Evolutionary conservation across 92 coral and sea anemone genomes (phyloP).

Genomic region (Isaurus tuberculatus): DNA sequence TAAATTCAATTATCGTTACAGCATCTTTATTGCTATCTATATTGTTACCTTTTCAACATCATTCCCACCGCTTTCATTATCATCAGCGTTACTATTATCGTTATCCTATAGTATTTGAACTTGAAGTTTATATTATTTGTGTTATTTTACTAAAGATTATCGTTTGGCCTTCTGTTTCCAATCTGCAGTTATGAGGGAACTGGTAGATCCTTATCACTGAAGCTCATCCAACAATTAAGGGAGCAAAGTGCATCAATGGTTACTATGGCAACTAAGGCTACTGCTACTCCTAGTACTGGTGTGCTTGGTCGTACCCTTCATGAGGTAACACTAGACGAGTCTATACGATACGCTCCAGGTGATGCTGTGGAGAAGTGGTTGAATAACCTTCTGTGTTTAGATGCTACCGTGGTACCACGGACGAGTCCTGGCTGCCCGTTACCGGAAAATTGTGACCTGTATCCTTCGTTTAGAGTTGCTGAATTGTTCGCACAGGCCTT

Average conservation of each 20-base stretch:
- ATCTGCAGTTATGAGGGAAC: slow-evolving; percentile 91
- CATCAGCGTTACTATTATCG: no score
- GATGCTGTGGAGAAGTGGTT: slow-evolving; percentile 94
- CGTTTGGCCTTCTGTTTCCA: not conserved
- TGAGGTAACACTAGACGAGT: slow-evolving; percentile 86
- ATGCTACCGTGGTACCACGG: slow-evolving; percentile 89
- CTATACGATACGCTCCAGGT: slow-evolving; percentile 93
- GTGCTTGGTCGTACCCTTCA: slow-evolving; percentile 81
- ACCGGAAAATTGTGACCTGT: slow-evolving; percentile 97
- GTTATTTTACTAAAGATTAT: not conserved
- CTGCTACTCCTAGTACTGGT: slow-evolving; percentile 52
- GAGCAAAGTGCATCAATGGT: slow-evolving; percentile 79
- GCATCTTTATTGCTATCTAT: no score
- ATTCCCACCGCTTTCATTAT: no score
- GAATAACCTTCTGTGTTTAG: slow-evolving; percentile 86
- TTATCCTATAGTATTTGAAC: no score
- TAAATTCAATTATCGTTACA: no score
- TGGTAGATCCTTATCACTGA: slow-evolving; percentile 91
- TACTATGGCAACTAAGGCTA: slow-evolving; percentile 54
- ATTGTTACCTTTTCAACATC: no score
- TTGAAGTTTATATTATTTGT: no score
- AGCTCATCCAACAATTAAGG: slow-evolving; percentile 90
- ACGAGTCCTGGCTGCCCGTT: slow-evolving; percentile 89
- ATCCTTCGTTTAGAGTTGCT: slow-evolving; percentile 60
- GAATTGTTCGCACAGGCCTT: no score